phyloP scores from a whole-genome alignment of 2,113 vertebrate genomes.

The Centropus unirufus region DNA sequence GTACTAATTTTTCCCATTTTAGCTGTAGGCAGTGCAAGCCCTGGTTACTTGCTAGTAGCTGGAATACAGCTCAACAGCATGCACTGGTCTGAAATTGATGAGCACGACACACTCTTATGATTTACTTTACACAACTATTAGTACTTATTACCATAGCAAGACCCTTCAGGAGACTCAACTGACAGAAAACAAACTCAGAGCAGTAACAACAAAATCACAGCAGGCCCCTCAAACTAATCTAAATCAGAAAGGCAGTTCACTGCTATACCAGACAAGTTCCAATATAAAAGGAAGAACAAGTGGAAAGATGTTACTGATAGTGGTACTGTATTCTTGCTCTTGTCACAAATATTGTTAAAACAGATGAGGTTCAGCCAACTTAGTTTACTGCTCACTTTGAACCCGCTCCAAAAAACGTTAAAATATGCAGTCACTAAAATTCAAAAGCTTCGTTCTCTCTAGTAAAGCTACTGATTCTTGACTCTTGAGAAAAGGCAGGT shows the following conservation, averaged over 20 bases:
- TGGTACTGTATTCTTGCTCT: not conserved
- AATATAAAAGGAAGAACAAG: not conserved
- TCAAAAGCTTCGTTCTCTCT: not conserved
- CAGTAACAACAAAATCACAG: not conserved
- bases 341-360: not conserved
- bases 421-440: not conserved
- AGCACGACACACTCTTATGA: not conserved
- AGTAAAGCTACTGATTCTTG: not conserved
- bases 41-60: not conserved
- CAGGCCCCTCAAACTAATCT: not conserved
- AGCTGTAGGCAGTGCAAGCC: not conserved
- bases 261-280: not conserved
- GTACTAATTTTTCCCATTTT: not conserved
- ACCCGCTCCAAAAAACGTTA: not conserved
- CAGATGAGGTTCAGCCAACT: not conserved
- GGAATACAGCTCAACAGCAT: not conserved
- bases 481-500: not conserved
- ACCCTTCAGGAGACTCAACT: not conserved
- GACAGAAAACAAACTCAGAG: not conserved
- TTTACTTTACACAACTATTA: not conserved
- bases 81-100: not conserved
- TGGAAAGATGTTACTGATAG: not conserved
- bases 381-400: not conserved
- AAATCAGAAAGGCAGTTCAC: not conserved
- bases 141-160: not conserved